Conservation (phyloP, 1,140 invertebrate genomes). For the Dryas iulia region DNA sequence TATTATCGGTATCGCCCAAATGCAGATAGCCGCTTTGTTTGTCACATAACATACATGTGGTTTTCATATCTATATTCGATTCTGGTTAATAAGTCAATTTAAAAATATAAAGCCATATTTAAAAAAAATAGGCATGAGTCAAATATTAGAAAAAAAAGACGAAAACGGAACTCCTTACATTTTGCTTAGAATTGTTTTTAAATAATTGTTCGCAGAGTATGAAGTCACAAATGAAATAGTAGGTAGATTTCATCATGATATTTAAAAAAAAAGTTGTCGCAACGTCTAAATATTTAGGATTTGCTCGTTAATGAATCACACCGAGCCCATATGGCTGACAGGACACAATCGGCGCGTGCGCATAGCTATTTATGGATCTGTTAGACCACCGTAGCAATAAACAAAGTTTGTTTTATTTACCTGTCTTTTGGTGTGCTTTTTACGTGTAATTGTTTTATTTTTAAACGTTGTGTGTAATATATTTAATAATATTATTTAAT, state of each 20-base stretch:
- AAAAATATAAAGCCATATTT: neutral
- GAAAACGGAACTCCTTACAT: neutral
- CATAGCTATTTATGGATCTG: conserved; percentile 50
- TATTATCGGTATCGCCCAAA: neutral
- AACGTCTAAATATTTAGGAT: conserved; percentile 32
- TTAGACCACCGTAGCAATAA: conserved; percentile 27
- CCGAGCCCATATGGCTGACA: conserved; percentile 51
- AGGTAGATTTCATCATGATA: too few species aligned
- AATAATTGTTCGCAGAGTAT: neutral
- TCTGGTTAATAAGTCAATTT: neutral
- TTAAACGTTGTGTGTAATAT: too few species aligned
- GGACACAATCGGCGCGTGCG: conserved; percentile 46
- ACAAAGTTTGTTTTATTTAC: conserved; percentile 15
- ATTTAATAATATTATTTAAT: too few species aligned
- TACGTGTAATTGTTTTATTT: neutral
- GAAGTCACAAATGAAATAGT: neutral
- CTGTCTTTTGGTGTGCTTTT: neutral
- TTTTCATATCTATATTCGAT: neutral
- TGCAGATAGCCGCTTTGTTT: neutral
- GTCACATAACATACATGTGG: neutral
- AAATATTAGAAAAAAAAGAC: neutral
- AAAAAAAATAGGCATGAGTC: too few species aligned
- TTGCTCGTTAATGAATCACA: conserved; percentile 46
- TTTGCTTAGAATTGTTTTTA: neutral
- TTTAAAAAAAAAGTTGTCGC: conserved; percentile 5